Conservation (phyloP, 2,797 vertebrate genomes). For the Sternarchorhynchus goeldii region DNA sequence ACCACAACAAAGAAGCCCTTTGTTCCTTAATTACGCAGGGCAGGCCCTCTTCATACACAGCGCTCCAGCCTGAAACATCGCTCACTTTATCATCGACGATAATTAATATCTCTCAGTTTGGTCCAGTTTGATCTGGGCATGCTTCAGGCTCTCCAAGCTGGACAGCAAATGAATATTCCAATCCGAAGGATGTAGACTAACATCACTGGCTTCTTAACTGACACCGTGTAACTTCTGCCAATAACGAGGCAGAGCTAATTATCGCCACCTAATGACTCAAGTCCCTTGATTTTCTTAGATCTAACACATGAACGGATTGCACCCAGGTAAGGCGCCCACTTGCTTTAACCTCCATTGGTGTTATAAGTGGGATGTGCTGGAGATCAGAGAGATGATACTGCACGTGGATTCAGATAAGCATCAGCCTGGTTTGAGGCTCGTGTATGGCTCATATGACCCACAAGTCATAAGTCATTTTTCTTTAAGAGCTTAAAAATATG, state of each 20-base stretch:
- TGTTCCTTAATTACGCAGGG: constrained; percentile 56
- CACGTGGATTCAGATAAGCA: constrained; percentile 41
- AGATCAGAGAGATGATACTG: constrained; percentile 20
- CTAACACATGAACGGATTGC: neutral
- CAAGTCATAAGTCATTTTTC: constrained; percentile 12
- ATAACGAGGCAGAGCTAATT: neutral
- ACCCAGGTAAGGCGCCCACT: neutral
- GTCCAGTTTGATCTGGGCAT: neutral
- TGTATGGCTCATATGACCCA: constrained; percentile 35
- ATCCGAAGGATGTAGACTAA: neutral
- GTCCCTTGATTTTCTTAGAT: neutral
- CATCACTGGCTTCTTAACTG: neutral
- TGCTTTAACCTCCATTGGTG: neutral
- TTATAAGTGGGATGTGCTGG: neutral
- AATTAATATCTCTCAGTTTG: constrained; percentile 27
- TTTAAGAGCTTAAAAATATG: too few relatives aligned
- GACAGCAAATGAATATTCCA: neutral
- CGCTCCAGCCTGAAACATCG: constrained; percentile 35
- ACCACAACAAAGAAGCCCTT: constrained; percentile 53
- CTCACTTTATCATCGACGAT: constrained; percentile 25
- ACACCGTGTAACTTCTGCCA: neutral
- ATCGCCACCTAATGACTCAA: neutral
- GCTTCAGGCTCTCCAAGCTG: neutral
- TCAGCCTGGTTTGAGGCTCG: constrained; percentile 22
- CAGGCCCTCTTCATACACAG: constrained; percentile 51